Conservation (phyloP, 2,888 invertebrate genomes). For the Troides aeacus region DNA sequence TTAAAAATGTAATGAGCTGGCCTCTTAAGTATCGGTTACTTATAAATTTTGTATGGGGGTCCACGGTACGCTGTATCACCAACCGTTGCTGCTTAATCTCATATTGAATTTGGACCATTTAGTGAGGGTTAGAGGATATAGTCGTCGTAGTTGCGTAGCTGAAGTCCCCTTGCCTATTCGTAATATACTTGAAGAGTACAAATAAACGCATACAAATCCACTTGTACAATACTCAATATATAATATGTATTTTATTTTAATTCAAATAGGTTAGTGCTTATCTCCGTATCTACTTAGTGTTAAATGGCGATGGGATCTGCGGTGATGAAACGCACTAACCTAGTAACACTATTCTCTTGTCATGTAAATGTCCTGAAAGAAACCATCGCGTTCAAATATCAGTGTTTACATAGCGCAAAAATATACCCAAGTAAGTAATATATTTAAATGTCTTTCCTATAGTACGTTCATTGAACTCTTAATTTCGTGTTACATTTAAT, state of each 20-base stretch:
- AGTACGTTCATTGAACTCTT: neutral
- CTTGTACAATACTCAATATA: conserved; percentile 17
- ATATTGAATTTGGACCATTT: conserved; percentile 68
- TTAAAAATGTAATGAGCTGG: conserved; percentile 52
- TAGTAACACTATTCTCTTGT: neutral
- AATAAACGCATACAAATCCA: conserved; percentile 24
- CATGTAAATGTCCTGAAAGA: neutral
- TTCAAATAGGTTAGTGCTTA: too few relatives aligned
- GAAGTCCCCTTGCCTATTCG: conserved; percentile 44
- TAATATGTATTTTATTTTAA: neutral
- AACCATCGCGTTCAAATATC: neutral
- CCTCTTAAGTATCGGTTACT: conserved; percentile 46
- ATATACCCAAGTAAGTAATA: neutral
- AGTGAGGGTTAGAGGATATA: conserved; percentile 56
- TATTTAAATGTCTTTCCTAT: neutral
- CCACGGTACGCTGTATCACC: conserved; percentile 41
- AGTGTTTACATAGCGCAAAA: conserved; percentile 5
- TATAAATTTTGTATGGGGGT: conserved; percentile 41
- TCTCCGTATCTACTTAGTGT: too few relatives aligned
- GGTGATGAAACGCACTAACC: too few relatives aligned
- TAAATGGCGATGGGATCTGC: too few relatives aligned
- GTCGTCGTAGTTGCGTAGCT: conserved; percentile 49
- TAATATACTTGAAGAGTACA: conserved; percentile 45
- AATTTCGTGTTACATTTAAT: neutral
- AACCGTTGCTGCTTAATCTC: conserved; percentile 46